Base-by-base conservation (phyloP, 1,140 invertebrate species). In the Drosophila lacteicornis region DNA sequence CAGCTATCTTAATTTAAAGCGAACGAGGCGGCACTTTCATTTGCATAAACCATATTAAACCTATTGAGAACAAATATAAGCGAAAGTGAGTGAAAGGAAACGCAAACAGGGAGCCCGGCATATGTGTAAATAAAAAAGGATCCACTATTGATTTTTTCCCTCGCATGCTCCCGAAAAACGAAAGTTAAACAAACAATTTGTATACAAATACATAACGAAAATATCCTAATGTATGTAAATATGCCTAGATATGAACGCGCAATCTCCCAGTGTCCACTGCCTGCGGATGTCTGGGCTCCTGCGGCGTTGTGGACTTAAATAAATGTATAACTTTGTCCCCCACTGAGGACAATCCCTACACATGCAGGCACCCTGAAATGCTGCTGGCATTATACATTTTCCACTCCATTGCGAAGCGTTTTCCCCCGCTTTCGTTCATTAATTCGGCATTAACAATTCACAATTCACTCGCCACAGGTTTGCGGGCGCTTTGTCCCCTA, bases 31-130 rank as follows among this genome's bases (percentile, higher is more conserved):
- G n/a, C 36, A 61, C 45, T 56, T 69, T 46, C 56, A 86, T 86
- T 86, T 86, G 76, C 80, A 88, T 86, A 87, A 87, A 88, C 74
- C 67, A 71, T 65, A 79, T 65, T 73, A 79, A 79, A 63, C 59
- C 59, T 47, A 79, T 79, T 59, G 75, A 73, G 45, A 79, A 38
- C 46, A 71, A 79, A 63, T 79, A 73, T 67, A 69, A 51, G 30
- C 66, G 46, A 67, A 45, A 55, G 36, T 27, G 40, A 30, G 13
- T 22, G 55, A 47, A 40, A 40, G 25, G 30, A 53, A 40, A 40
- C 22, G 56, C 67, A 70, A 70, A 56, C 42, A 61, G 43, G 56
- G 53, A 22, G 3, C 56, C 50, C 63, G 27, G 36, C 74, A 77
- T 78, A 68, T 77, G 55, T 55, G 75, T 60, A 60, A 60, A 60